Evolutionary conservation across 1,140 invertebrate species (phyloP).

Genomic region (Mylabris phalerata): DNA sequence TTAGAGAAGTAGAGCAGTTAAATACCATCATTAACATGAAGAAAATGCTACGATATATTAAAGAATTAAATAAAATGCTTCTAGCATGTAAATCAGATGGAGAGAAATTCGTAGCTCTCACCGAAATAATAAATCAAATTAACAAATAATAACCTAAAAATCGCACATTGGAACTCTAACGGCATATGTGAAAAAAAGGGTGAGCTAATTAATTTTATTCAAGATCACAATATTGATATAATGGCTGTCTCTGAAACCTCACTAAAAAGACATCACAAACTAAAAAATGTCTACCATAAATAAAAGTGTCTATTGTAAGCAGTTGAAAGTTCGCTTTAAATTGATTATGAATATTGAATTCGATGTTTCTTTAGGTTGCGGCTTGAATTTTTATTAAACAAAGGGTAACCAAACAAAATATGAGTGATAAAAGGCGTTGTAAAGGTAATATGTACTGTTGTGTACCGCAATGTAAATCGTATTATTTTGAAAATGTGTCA

Average conservation of each 20-base stretch:
- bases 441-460: too few species aligned
- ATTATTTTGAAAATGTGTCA: too few species aligned
- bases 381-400: too few species aligned
- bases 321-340: too few species aligned
- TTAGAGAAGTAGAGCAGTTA: neutral
- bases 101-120: neutral
- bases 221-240: neutral
- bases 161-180: slow-evolving; percentile 1
- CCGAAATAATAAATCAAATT: neutral
- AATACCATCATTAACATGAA: neutral
- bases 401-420: too few species aligned
- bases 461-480: too few species aligned
- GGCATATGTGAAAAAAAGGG: neutral
- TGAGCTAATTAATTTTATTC: neutral
- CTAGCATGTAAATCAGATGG: neutral
- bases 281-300: neutral
- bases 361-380: too few species aligned
- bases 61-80: neutral
- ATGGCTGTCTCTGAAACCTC: neutral
- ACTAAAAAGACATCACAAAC: neutral
- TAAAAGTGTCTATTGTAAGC: too few species aligned
- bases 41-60: neutral
- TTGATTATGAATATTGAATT: too few species aligned
- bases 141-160: neutral
- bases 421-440: too few species aligned